Percentiles rank a stretch among this genome's conserved stretches.
These are phyloP conservation scores for Cryptoblepharus egeriae DNA, from an alignment of 2,797 vertebrate species.

Conservation along the genomic window DNA sequence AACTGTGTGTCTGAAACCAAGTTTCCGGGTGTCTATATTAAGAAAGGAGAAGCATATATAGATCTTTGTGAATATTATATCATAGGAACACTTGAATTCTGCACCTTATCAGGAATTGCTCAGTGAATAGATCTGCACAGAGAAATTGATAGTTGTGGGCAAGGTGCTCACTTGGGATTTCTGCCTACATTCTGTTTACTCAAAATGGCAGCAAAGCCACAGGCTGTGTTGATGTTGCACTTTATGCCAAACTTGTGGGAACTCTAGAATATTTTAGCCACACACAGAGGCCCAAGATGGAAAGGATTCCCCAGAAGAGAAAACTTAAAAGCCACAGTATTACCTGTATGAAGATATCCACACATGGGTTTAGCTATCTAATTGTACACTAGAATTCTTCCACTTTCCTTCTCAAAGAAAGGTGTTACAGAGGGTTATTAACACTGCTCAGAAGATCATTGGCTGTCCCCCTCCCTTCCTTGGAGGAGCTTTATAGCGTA, in stretches of 20 bases:
- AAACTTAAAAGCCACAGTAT: not conserved
- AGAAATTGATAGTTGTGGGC: no score
- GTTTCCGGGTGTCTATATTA: not conserved
- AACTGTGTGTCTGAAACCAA: not conserved
- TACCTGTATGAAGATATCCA: not conserved
- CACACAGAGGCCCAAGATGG: not conserved
- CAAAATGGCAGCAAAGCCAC: not conserved
- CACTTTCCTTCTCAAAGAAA: not conserved
- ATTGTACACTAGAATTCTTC: not conserved
- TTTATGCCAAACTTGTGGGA: not conserved
- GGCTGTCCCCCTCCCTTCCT: no score
- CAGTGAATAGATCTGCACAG: not conserved
- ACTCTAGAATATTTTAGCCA: not conserved
- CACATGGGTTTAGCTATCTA: not conserved
- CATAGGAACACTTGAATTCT: not conserved
- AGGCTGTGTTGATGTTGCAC: not conserved
- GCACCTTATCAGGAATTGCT: not conserved
- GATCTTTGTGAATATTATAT: not conserved
- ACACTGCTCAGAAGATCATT: no score
- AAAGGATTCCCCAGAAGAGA: not conserved
- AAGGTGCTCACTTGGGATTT: not conserved
- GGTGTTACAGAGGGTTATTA: no score
- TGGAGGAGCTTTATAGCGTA: no score
- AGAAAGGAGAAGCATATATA: not conserved
- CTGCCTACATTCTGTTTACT: not conserved